Percentiles rank a stretch among this genome's conserved stretches.
These are phyloP conservation scores for Ascidia mentula DNA, from an alignment of 23 tunicate species.

Conservation along the genomic window DNA sequence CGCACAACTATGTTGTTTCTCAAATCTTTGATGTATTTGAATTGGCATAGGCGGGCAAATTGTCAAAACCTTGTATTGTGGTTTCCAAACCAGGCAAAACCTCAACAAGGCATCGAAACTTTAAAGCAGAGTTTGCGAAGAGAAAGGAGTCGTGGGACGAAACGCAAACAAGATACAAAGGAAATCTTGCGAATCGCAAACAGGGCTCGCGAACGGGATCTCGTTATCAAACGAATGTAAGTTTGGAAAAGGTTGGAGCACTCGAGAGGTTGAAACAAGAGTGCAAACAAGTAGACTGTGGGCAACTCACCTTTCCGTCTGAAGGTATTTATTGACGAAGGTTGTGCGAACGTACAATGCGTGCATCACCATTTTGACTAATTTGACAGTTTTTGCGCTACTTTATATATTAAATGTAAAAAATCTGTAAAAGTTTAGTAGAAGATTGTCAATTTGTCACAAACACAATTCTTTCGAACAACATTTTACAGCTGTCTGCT, in stretches of 20 bases:
- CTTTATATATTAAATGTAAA: not conserved
- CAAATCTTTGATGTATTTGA: too few species aligned
- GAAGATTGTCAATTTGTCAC: not conserved
- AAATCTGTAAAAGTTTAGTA: not conserved
- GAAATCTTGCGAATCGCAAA: too few species aligned
- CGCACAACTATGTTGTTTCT: too few species aligned
- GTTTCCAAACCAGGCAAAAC: too few species aligned
- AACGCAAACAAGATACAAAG: too few species aligned
- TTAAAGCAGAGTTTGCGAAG: too few species aligned
- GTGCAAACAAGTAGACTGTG: not conserved
- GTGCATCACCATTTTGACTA: conserved; percentile 23
- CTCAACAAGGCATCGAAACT: too few species aligned
- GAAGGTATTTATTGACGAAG: conserved; percentile 10
- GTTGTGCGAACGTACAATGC: conserved; percentile 13
- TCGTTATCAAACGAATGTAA: not conserved
- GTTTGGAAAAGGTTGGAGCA: not conserved
- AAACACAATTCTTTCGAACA: not conserved
- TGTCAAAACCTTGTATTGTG: too few species aligned
- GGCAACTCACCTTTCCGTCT: conserved; percentile 14
- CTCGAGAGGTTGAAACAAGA: not conserved
- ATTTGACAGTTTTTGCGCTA: not conserved
- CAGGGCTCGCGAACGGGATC: too few species aligned
- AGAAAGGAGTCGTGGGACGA: too few species aligned
- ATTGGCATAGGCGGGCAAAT: too few species aligned
- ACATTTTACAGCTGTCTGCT: not conserved